phyloP scores from a whole-genome alignment of 2,797 vertebrate genomes.

The Allobates femoralis region DNA sequence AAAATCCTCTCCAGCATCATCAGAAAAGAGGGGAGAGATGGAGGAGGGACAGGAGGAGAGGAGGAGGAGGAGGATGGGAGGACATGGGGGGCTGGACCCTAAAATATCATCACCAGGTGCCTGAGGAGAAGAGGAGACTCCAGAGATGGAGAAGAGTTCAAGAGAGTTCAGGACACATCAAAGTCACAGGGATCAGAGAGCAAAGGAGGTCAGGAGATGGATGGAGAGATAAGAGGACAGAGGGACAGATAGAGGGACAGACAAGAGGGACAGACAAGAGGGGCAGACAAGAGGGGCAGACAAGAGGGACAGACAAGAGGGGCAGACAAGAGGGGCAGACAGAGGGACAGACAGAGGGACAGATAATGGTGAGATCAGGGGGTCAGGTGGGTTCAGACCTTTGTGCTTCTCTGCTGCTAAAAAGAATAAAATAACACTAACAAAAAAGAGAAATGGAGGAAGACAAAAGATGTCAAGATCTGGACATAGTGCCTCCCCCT shows the following conservation, averaged over 20 bases:
- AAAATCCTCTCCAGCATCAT: slow-evolving; percentile 46
- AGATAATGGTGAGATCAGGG: not conserved
- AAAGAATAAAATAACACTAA: not conserved
- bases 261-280: too few relatives aligned
- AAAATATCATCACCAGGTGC: slow-evolving; percentile 26
- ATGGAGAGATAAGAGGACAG: too few relatives aligned
- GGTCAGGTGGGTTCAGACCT: not conserved
- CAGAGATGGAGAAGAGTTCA: not conserved
- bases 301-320: too few relatives aligned
- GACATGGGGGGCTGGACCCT: not conserved
- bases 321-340: not conserved
- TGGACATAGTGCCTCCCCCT: not conserved
- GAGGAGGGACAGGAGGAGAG: slow-evolving; percentile 12
- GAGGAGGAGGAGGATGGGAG: slow-evolving; percentile 16
- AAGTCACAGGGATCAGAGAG: not conserved
- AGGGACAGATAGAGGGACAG: too few relatives aligned
- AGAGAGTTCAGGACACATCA: not conserved
- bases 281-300: not conserved
- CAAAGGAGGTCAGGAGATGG: not conserved
- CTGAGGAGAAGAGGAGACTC: not conserved
- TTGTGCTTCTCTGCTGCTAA: not conserved
- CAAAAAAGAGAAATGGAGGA: slow-evolving; percentile 14
- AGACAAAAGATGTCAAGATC: not conserved
- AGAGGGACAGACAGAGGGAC: not conserved
- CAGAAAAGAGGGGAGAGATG: slow-evolving; percentile 49